These are phyloP conservation scores for Carollia perspicillata DNA, from an alignment of 2,113 vertebrate genomes.

Conservation along the genomic window DNA sequence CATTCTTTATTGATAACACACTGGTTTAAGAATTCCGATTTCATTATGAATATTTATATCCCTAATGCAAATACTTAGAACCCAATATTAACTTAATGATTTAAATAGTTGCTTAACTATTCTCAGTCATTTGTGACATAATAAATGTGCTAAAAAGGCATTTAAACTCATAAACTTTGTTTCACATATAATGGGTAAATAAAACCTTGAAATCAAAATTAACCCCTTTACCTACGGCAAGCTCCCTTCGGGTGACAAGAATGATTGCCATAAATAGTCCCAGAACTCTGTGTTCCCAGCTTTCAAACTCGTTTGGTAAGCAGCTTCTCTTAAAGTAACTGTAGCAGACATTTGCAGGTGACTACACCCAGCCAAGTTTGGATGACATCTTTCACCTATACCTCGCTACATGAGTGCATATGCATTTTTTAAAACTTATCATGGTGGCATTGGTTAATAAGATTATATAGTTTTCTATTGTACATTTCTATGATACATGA, in stretches of 20 bases:
- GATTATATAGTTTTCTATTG: background rate
- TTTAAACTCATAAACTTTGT: background rate
- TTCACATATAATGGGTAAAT: background rate
- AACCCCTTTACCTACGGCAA: background rate
- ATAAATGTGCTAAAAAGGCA: background rate
- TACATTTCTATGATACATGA: background rate
- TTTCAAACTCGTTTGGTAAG: background rate
- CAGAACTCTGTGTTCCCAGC: background rate
- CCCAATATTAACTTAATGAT: background rate
- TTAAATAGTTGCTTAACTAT: background rate
- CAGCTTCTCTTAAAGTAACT: background rate
- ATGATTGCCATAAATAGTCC: background rate
- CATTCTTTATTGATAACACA: background rate
- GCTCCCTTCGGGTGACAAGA: background rate
- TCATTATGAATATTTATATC: background rate
- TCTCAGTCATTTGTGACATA: background rate
- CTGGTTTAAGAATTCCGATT: background rate
- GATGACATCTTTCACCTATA: background rate
- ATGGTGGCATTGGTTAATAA: background rate
- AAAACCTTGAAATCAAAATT: background rate
- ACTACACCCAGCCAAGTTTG: background rate
- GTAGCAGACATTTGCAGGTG: background rate
- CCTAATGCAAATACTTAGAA: background rate
- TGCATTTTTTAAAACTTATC: background rate
- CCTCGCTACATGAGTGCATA: background rate